phyloP scores from a whole-genome alignment of 1,140 invertebrate genomes.

The Meloidogyne floridensis region DNA sequence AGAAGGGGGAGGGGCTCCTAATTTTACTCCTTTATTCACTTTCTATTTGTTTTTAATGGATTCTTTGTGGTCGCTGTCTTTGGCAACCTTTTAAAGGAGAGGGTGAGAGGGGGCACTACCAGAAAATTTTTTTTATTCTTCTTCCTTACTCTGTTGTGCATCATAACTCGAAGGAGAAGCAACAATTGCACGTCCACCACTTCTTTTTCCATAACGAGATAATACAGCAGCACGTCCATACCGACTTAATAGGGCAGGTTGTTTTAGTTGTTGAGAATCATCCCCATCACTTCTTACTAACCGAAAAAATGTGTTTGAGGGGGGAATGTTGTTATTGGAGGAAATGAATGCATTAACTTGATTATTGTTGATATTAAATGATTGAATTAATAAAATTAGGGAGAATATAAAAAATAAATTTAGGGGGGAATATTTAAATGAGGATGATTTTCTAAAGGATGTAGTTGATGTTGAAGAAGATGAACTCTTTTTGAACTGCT shows the following conservation, averaged over 20 bases:
- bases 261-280: neutral
- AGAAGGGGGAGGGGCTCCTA: no score
- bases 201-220: constrained; percentile 27
- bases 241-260: constrained; percentile 1
- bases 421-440: neutral
- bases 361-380: neutral
- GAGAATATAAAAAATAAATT: neutral
- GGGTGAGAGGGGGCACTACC: no score
- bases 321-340: neutral
- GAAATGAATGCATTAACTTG: neutral
- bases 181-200: neutral
- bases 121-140: neutral
- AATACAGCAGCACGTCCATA: constrained; percentile 30
- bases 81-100: neutral
- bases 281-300: neutral
- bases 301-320: neutral
- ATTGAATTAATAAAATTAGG: neutral
- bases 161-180: neutral
- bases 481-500: no score
- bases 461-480: no score
- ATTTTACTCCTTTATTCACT: no score
- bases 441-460: neutral
- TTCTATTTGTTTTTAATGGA: no score
- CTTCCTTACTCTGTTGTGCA: neutral
- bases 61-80: no score